Percentiles rank a stretch among this genome's conserved stretches.
Evolutionary conservation across 2,888 invertebrate species (phyloP).

Genomic region (Dicranocentrus wangi): DNA sequence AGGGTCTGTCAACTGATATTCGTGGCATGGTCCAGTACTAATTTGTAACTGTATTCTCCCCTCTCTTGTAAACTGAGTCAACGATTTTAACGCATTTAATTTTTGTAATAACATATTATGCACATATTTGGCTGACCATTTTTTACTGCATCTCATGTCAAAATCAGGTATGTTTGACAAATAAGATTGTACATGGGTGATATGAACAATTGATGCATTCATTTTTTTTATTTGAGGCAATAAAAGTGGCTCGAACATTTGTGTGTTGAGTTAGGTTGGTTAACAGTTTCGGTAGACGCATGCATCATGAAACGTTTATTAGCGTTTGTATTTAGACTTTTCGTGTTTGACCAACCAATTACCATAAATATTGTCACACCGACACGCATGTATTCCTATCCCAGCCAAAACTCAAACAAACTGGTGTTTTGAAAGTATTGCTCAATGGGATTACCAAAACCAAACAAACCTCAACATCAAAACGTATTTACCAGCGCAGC

Average conservation of each 20-base stretch:
- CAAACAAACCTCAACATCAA: too few species aligned
- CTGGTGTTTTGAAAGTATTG: too few species aligned
- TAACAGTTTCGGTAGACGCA: background rate
- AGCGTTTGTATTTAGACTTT: background rate
- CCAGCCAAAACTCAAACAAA: too few species aligned
- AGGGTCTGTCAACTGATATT: background rate
- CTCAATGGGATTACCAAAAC: too few species aligned
- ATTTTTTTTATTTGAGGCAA: background rate
- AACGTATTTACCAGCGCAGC: too few species aligned
- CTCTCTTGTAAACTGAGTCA: too few species aligned
- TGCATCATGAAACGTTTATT: background rate
- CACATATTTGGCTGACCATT: background rate
- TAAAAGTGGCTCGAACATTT: background rate
- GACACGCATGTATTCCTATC: too few species aligned
- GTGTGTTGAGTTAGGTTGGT: background rate
- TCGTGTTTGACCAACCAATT: background rate
- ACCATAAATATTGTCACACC: slow-evolving; percentile 10
- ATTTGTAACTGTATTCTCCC: background rate
- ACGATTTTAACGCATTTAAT: too few species aligned
- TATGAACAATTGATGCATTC: background rate
- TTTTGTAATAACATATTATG: too few species aligned
- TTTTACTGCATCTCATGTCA: background rate
- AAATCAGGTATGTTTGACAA: background rate
- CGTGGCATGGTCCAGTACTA: background rate
- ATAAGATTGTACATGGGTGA: background rate